Conservation (phyloP, 2,888 invertebrate species). For the Lithophane leautieri region DNA sequence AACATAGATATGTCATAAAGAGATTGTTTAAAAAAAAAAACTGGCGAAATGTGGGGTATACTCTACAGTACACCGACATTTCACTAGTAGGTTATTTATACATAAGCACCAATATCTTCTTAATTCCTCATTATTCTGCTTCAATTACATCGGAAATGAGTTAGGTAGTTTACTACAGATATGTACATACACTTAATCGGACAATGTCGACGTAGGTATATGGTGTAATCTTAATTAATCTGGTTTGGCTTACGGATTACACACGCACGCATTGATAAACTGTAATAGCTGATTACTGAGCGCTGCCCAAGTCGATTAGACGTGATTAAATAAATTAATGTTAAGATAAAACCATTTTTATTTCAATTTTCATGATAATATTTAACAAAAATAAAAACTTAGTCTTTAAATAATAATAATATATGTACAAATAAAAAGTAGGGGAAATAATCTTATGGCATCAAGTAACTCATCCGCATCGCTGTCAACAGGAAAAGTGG, state of each 20-base stretch:
- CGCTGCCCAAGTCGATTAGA: constrained; percentile 42
- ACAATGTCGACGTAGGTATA: constrained; percentile 39
- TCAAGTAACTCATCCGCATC: no score
- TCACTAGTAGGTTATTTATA: no score
- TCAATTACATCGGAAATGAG: constrained; percentile 18
- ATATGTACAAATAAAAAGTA: no score
- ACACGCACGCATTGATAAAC: constrained; percentile 48
- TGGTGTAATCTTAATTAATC: constrained; percentile 65
- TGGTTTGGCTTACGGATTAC: constrained; percentile 58
- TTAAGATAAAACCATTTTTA: constrained; percentile 20
- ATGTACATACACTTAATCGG: constrained; percentile 27
- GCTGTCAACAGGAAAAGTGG: no score
- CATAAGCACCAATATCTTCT: not conserved
- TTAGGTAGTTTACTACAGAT: constrained; percentile 6
- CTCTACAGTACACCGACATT: not conserved
- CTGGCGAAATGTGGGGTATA: not conserved
- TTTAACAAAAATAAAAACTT: no score
- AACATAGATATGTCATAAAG: no score
- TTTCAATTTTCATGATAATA: no score
- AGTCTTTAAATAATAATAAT: no score
- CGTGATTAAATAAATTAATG: constrained; percentile 40
- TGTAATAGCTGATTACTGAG: constrained; percentile 58
- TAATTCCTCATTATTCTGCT: constrained; percentile 14
- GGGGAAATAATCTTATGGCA: no score
- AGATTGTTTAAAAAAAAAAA: no score